A percentile compares a stretch with the other conserved stretches of the same genome.
These are phyloP conservation scores for Tachina grossa DNA, from an alignment of 2,888 invertebrate species.

Conservation along the genomic window DNA sequence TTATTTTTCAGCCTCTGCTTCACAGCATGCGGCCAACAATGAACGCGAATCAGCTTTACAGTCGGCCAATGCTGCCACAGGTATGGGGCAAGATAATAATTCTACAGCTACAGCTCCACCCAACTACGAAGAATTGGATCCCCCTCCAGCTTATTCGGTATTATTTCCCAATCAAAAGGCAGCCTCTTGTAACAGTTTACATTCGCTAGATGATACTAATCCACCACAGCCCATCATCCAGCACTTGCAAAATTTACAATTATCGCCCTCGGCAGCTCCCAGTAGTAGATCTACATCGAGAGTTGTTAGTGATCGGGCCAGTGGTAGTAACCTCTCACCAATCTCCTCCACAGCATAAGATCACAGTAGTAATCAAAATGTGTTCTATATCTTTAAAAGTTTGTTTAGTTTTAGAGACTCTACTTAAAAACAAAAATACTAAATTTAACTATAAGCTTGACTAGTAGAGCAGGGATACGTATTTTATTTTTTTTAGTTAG, in stretches of 20 bases:
- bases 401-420: constrained; percentile 41
- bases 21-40: constrained; percentile 81
- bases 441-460: constrained; percentile 51
- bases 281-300: constrained; percentile 62
- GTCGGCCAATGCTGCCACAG: constrained; percentile 72
- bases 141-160: constrained; percentile 87
- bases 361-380: constrained; percentile 47
- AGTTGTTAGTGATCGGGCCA: constrained; percentile 55
- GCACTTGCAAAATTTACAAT: constrained; percentile 60
- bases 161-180: constrained; percentile 85
- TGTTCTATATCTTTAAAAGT: constrained; percentile 31
- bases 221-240: constrained; percentile 56
- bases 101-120: constrained; percentile 82
- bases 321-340: constrained; percentile 49
- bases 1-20: constrained; percentile 81
- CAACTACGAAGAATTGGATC: constrained; percentile 86
- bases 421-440: constrained; percentile 41
- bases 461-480: constrained; percentile 66
- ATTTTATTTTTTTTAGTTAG: constrained; percentile 21
- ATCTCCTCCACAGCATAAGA: constrained; percentile 12
- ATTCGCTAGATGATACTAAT: constrained; percentile 73
- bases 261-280: constrained; percentile 62
- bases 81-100: constrained; percentile 75
- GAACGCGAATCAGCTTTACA: constrained; percentile 80
- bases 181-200: constrained; percentile 77